These are phyloP conservation scores for Acridotheres tristis DNA, from an alignment of 2,797 vertebrate species.

Conservation along the genomic window DNA sequence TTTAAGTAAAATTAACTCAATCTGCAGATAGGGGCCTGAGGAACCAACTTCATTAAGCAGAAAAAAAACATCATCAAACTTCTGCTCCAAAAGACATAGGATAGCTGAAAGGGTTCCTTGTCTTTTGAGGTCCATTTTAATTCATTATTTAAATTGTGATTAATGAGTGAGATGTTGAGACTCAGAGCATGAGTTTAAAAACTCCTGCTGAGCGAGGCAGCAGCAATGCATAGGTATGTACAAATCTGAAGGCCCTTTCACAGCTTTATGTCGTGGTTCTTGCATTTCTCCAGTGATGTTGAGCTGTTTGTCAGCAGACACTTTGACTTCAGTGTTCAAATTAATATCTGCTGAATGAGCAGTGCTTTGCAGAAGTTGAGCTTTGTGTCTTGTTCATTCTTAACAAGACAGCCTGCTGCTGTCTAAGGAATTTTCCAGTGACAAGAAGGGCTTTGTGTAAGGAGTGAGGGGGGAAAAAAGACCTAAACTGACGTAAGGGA, in stretches of 20 bases:
- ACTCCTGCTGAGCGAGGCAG: not conserved
- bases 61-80: slow-evolving; percentile 16
- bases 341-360: slow-evolving; percentile 81
- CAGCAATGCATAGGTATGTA: not conserved
- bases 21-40: not conserved
- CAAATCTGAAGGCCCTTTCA: slow-evolving; percentile 19
- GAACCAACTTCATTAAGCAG: not conserved
- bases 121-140: slow-evolving; percentile 46
- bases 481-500: slow-evolving; percentile 45
- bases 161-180: slow-evolving; percentile 10
- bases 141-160: not conserved
- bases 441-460: slow-evolving; percentile 75
- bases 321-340: slow-evolving; percentile 71
- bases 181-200: not conserved
- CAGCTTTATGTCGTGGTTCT: slow-evolving; percentile 3
- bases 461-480: slow-evolving; percentile 49
- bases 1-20: not conserved
- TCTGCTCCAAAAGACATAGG: not conserved
- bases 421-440: slow-evolving; percentile 71
- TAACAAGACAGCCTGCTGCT: slow-evolving; percentile 67
- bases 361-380: slow-evolving; percentile 62
- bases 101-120: slow-evolving; percentile 11
- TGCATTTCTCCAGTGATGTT: slow-evolving; percentile 39
- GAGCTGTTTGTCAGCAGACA: slow-evolving; percentile 60
- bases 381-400: slow-evolving; percentile 72